phyloP scores from a whole-genome alignment of 1,140 invertebrate genomes.

The Trichonephila inaurata region DNA sequence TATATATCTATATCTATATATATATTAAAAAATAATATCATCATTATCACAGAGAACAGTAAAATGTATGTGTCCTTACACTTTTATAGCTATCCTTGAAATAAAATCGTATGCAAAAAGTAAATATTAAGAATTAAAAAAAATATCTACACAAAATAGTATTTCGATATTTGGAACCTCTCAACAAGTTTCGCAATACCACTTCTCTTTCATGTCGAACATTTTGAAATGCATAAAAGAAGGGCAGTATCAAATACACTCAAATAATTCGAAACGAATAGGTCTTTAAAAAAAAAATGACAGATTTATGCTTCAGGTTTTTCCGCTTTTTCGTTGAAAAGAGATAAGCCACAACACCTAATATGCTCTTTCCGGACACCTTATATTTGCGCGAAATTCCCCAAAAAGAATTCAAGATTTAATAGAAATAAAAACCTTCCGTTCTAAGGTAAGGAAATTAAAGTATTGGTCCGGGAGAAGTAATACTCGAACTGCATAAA shows the following conservation, averaged over 20 bases:
- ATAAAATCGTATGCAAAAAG: too few species aligned
- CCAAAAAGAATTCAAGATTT: not conserved
- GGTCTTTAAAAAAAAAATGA: not conserved
- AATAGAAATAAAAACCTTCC: conserved; percentile 6
- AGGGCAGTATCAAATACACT: not conserved
- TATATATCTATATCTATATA: too few species aligned
- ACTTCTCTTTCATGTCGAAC: too few species aligned
- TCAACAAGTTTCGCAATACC: too few species aligned
- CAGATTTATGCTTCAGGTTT: not conserved
- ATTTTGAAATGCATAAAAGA: too few species aligned
- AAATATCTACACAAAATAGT: too few species aligned
- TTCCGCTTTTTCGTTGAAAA: not conserved
- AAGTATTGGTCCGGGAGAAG: conserved; percentile 42
- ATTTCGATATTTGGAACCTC: too few species aligned
- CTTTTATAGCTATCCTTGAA: too few species aligned
- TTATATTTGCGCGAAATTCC: not conserved
- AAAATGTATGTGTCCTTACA: too few species aligned
- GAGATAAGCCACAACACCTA: conserved; percentile 37
- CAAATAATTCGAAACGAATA: not conserved
- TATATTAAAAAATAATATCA: too few species aligned
- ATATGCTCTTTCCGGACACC: not conserved
- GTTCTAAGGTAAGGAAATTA: conserved; percentile 53
- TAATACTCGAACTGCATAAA: conserved; percentile 48
- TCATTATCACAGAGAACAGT: too few species aligned
- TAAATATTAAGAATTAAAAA: too few species aligned